Percentiles rank a stretch among this genome's conserved stretches.
phyloP scores from a whole-genome alignment of 2,113 vertebrate genomes.

The Mungos mungo region DNA sequence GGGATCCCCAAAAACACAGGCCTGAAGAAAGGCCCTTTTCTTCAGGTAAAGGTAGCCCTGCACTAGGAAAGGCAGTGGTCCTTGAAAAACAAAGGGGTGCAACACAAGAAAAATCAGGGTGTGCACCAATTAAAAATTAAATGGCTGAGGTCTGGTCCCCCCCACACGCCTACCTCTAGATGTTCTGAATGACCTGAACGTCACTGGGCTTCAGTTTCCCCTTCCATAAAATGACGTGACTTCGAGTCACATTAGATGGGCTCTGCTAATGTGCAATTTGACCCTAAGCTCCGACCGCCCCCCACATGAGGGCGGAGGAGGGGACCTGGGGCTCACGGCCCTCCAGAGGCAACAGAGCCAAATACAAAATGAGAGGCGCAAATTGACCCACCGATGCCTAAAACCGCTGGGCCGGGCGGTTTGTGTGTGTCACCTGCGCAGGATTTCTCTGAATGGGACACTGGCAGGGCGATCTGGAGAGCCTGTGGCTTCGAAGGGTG shows the following conservation, averaged over 20 bases:
- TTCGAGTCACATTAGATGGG: background rate
- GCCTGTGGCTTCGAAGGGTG: background rate
- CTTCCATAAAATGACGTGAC: background rate
- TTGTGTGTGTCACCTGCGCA: background rate
- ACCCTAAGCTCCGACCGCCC: background rate
- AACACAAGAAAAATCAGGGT: background rate
- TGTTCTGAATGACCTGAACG: background rate
- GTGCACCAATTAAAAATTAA: background rate
- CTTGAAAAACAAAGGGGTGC: too few relatives aligned
- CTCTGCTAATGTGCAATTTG: background rate
- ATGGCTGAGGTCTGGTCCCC: background rate
- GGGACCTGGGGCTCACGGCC: background rate
- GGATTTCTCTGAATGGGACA: background rate
- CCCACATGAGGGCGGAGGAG: background rate
- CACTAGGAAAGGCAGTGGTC: background rate
- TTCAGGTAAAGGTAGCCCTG: background rate
- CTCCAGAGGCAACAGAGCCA: background rate
- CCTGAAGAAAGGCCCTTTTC: background rate
- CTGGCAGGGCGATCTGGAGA: background rate
- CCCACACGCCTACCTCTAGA: background rate
- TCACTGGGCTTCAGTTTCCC: background rate
- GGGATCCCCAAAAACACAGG: background rate
- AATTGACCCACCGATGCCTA: background rate
- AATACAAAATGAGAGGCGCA: background rate
- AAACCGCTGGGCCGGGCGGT: background rate